Evolutionary conservation across 2,888 invertebrate species (phyloP), one percentile per base, ranked within the genome.

Genomic region (Hedya salicella): DNA sequence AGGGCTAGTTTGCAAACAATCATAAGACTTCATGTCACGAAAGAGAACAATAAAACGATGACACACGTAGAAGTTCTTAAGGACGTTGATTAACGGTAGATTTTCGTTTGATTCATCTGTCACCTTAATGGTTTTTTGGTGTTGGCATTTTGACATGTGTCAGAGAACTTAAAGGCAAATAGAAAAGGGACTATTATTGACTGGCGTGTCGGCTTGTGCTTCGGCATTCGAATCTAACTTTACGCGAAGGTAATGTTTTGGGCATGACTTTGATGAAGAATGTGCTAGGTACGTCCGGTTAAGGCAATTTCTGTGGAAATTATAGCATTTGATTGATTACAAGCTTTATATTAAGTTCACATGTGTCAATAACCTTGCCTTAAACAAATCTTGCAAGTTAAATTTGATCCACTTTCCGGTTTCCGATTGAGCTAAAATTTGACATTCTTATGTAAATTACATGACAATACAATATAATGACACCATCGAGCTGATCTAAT

Each of bases 201-300:
- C 30, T 49, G 14, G 11, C 30, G 11, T 48, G 21, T 6, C 19
- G n/a, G n/a, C n/a, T n/a, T n/a, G n/a, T 49, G 8, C 14, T 49
- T 49, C 25, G n/a, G 4, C 14, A 13, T 4, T 11, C 9, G 36
- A 2, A 36, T 21, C 13, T 17, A 21, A n/a, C 5, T 25, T 6
- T 30, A 49, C 6, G 25, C 5, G 25, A 14, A 21, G 30, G 36
- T 36, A n/a, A 36, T 36, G 36, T 11, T 36, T 36, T 9, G 8
- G 36, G 11, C 36, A 36, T 36, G 36, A 2, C 9, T 2, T 14
- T 4, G 6, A 17, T 21, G 13, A 48, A 13, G 13, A 21, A 48
- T 48, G 21, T 48, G 21, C n/a, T n/a, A n/a, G n/a, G 4, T n/a
- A n/a, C 48, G 48, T 48, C 21, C 48, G 48, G 48, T 48, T 1